Conservation (phyloP, 1,140 invertebrate genomes). For the Drosophila asahinai region DNA sequence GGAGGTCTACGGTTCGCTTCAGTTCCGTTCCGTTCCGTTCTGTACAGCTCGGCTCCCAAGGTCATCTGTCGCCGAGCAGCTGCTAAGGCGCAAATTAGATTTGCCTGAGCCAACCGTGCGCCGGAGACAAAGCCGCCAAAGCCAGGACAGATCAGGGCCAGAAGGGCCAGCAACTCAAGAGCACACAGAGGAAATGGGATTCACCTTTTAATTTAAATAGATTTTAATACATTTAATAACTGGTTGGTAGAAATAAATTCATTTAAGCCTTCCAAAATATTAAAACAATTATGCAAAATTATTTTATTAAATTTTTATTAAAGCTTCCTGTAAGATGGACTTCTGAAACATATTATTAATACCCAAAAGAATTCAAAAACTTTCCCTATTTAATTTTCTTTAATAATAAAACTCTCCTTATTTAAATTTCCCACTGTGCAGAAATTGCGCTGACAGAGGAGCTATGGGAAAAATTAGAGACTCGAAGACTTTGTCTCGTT, state of each 20-base stretch:
- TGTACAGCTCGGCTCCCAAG: slow-evolving; percentile 30
- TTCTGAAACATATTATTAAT: too few species aligned
- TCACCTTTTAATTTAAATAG: not conserved
- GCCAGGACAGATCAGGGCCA: slow-evolving; percentile 14
- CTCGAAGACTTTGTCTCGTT: slow-evolving; percentile 46
- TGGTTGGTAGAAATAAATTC: not conserved
- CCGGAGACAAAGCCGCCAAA: slow-evolving; percentile 45
- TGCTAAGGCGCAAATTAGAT: slow-evolving; percentile 79
- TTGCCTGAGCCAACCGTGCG: slow-evolving; percentile 52
- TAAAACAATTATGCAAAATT: too few species aligned
- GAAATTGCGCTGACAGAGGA: slow-evolving; percentile 6
- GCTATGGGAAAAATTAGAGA: slow-evolving; percentile 41
- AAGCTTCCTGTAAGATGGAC: too few species aligned
- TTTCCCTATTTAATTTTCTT: too few species aligned
- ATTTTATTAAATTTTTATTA: too few species aligned
- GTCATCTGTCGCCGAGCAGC: slow-evolving; percentile 53
- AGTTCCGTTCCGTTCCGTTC: not conserved
- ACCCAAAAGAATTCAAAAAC: too few species aligned
- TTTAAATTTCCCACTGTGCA: slow-evolving; percentile 10
- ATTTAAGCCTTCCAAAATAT: not conserved
- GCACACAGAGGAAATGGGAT: not conserved
- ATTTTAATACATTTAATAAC: too few species aligned
- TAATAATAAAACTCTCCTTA: too few species aligned
- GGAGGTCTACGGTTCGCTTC: slow-evolving; percentile 12
- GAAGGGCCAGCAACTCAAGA: slow-evolving; percentile 5